phyloP scores from a whole-genome alignment of 1,140 invertebrate species.

The Brachionus manjavacas region DNA sequence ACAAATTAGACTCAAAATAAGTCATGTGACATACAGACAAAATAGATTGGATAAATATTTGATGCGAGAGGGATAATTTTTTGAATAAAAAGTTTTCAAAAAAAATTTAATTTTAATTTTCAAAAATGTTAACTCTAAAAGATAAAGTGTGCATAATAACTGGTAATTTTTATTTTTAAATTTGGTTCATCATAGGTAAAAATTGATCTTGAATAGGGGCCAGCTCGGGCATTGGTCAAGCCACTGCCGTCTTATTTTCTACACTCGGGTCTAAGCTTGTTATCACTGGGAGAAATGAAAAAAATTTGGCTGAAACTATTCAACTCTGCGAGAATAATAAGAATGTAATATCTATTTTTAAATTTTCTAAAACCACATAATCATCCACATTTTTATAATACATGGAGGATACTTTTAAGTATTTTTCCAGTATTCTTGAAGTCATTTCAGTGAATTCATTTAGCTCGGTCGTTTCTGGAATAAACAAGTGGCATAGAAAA shows the following conservation, averaged over 20 bases:
- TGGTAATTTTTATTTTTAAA: not conserved
- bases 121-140: not conserved
- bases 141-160: not conserved
- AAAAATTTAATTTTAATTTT: not conserved
- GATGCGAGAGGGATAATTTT: not conserved
- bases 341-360: not conserved
- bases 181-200: not conserved
- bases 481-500: too few relatives aligned
- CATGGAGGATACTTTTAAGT: too few relatives aligned
- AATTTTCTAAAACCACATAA: too few relatives aligned
- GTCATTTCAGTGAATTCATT: too few relatives aligned
- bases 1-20: not conserved
- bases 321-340: not conserved
- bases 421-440: too few relatives aligned
- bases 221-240: constrained; percentile 77
- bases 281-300: constrained; percentile 70
- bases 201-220: constrained; percentile 59
- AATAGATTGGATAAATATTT: not conserved
- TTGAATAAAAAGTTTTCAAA: not conserved
- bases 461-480: too few relatives aligned
- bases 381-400: too few relatives aligned
- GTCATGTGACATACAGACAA: not conserved
- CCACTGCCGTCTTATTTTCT: constrained; percentile 71
- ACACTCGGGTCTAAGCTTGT: constrained; percentile 66
- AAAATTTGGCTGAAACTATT: constrained; percentile 64